Conservation (phyloP, 2,113 vertebrate genomes). For the Accipiter cooperii region DNA sequence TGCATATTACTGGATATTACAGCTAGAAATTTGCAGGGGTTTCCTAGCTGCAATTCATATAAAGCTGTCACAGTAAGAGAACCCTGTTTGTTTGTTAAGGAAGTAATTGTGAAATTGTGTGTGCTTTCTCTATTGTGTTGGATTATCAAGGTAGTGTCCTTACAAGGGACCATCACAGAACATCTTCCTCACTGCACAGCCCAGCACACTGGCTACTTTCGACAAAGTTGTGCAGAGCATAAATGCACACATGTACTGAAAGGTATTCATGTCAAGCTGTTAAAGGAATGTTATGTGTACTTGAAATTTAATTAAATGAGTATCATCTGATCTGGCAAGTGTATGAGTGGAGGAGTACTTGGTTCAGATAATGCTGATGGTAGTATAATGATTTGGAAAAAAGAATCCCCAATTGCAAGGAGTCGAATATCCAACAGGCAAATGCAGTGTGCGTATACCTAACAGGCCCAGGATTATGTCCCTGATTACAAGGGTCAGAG, state of each 20-base stretch:
- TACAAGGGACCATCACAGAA: constrained; percentile 80
- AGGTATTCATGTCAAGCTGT: background rate
- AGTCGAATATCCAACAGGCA: constrained; percentile 43
- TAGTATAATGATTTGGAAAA: background rate
- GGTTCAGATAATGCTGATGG: background rate
- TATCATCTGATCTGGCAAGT: constrained; percentile 2
- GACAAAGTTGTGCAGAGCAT: constrained; percentile 1
- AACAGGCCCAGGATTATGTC: background rate
- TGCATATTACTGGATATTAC: background rate
- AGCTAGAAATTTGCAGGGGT: background rate
- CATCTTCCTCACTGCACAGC: constrained; percentile 56
- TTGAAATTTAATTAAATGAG: background rate
- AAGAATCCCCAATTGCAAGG: background rate
- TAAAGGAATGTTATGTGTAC: background rate
- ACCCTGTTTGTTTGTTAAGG: background rate
- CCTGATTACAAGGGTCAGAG: background rate
- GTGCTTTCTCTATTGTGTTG: constrained; percentile 31
- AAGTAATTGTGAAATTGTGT: background rate
- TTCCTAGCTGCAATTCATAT: background rate
- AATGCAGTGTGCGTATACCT: background rate
- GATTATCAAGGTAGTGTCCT: constrained; percentile 40
- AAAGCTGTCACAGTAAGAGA: background rate
- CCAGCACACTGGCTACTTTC: constrained; percentile 18
- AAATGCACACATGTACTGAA: constrained; percentile 3
- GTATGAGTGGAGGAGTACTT: background rate